phyloP scores from a whole-genome alignment of 2,888 invertebrate genomes.

The Andricus curvator region DNA sequence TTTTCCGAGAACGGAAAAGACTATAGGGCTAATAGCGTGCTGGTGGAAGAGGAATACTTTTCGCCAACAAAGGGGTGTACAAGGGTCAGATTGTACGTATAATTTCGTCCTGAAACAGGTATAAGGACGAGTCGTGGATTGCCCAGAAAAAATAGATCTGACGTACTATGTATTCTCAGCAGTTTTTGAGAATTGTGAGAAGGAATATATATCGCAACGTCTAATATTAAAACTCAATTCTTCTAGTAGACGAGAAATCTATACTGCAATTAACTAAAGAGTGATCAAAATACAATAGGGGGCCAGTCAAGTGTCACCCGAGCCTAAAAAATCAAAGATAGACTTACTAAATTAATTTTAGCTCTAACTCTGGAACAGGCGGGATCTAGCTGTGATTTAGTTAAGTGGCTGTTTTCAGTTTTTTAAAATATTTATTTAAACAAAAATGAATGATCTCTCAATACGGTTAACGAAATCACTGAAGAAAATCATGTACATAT shows the following conservation, averaged over 20 bases:
- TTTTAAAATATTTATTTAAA: slow-evolving; percentile 43
- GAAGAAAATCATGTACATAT: slow-evolving; percentile 56
- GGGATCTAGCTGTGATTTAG: slow-evolving; percentile 75
- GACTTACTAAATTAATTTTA: slow-evolving; percentile 72
- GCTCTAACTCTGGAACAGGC: slow-evolving; percentile 68
- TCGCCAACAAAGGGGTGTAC: no score
- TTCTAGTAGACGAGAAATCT: slow-evolving; percentile 19
- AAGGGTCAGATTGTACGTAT: no score
- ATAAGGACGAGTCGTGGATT: no score
- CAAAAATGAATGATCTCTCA: not conserved
- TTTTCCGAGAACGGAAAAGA: no score
- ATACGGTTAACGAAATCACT: slow-evolving; percentile 31
- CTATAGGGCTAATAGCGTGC: no score
- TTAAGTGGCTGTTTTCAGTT: slow-evolving; percentile 63
- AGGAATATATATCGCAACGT: slow-evolving; percentile 49
- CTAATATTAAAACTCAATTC: slow-evolving; percentile 51
- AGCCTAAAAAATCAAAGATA: slow-evolving; percentile 78
- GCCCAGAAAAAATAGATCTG: not conserved
- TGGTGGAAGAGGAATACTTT: no score
- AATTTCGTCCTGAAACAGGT: no score
- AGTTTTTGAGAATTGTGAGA: not conserved
- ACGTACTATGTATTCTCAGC: not conserved
- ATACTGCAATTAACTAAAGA: slow-evolving; percentile 43
- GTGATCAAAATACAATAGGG: slow-evolving; percentile 70
- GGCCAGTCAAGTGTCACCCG: slow-evolving; percentile 72